phyloP scores from a whole-genome alignment of 2,888 invertebrate species.

The Macrosiphum euphorbiae region DNA sequence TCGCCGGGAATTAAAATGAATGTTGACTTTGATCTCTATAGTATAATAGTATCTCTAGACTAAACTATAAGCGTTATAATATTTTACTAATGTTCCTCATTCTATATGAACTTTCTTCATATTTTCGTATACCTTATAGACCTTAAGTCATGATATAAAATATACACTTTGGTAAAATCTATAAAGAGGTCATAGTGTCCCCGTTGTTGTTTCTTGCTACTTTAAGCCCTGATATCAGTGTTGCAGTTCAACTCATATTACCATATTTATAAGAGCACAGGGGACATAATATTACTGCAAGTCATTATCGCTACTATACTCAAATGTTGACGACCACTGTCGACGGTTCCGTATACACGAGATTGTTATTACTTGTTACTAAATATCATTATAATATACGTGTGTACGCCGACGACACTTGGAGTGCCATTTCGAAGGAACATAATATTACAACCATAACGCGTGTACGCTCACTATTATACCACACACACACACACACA shows the following conservation, averaged over 20 bases:
- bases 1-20: background rate
- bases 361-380: slow-evolving; percentile 9
- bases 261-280: background rate
- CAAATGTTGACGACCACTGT: slow-evolving; percentile 44
- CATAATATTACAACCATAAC: slow-evolving; percentile 31
- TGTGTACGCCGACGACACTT: slow-evolving; percentile 1
- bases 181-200: background rate
- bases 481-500: background rate
- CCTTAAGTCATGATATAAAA: no score
- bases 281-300: background rate
- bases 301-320: background rate
- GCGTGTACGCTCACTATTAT: background rate
- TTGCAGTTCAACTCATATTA: background rate
- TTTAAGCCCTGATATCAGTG: background rate
- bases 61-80: background rate
- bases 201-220: background rate
- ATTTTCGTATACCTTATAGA: no score
- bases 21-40: no score
- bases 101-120: background rate
- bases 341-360: background rate
- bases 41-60: background rate
- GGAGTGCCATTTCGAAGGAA: slow-evolving; percentile 45
- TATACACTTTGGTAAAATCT: background rate
- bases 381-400: background rate
- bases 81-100: background rate